Evolutionary conservation across 2,888 invertebrate genomes (phyloP).

Genomic region (Candidula unifasciata): DNA sequence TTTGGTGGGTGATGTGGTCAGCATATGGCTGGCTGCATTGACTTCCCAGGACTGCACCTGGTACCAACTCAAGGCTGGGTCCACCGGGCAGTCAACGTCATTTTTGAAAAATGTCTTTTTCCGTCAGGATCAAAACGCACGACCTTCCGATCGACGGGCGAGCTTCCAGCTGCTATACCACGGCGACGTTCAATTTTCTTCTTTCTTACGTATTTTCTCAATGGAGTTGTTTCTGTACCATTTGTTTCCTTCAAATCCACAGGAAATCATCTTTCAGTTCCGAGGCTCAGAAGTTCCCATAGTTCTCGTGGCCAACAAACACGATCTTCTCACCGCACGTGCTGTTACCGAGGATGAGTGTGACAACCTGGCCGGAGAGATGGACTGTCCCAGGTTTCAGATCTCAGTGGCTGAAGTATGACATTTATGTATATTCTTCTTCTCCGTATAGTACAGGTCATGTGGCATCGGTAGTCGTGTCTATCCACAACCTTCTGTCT

Average conservation of each 20-base stretch:
- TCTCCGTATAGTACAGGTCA: no score
- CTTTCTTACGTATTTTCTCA: neutral
- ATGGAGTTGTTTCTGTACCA: neutral
- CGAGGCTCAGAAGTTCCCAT: slow-evolving; percentile 62
- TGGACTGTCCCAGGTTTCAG: slow-evolving; percentile 72
- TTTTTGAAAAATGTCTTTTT: no score
- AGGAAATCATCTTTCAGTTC: slow-evolving; percentile 44
- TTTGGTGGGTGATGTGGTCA: no score
- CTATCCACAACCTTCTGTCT: no score
- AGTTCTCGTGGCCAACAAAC: slow-evolving; percentile 72
- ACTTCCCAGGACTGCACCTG: no score
- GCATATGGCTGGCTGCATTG: no score
- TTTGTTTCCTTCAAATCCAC: neutral
- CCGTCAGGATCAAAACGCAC: no score
- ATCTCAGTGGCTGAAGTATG: slow-evolving; percentile 72
- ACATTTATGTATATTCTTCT: neutral
- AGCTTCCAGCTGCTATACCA: no score
- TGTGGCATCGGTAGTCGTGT: no score
- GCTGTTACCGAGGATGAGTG: slow-evolving; percentile 69
- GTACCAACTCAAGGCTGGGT: no score
- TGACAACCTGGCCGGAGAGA: slow-evolving; percentile 59
- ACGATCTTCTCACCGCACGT: slow-evolving; percentile 68
- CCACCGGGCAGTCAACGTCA: no score
- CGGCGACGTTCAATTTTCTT: neutral
- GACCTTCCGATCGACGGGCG: no score